phyloP scores from a whole-genome alignment of 2,113 vertebrate species.

The Pelusios castaneus region DNA sequence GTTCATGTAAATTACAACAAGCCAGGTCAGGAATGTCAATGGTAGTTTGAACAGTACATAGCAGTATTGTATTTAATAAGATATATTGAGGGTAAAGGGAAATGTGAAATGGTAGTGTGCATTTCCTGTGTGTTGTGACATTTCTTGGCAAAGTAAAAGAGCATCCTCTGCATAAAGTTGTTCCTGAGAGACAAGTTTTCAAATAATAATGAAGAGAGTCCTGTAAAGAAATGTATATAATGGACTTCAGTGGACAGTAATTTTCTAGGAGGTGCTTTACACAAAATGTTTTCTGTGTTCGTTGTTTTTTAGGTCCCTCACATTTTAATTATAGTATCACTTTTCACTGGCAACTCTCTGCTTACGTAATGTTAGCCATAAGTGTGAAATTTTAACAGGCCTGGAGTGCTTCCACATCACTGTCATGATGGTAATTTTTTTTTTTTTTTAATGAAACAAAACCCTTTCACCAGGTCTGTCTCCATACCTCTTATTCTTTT shows the following conservation, averaged over 20 bases:
- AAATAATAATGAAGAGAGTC: slow-evolving; percentile 4
- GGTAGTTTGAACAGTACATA: not conserved
- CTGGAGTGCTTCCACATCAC: not conserved
- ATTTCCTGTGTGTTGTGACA: slow-evolving; percentile 28
- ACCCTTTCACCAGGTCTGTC: not conserved
- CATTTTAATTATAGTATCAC: not conserved
- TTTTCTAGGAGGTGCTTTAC: not conserved
- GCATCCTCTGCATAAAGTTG: not conserved
- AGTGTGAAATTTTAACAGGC: not conserved
- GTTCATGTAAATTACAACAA: not conserved
- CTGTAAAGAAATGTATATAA: not conserved
- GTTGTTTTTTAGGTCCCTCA: not conserved
- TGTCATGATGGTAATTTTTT: not conserved
- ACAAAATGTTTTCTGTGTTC: not conserved
- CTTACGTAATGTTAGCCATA: not conserved
- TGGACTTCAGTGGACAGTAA: not conserved
- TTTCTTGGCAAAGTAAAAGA: slow-evolving; percentile 24
- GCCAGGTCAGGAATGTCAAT: not conserved
- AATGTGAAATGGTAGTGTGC: not conserved
- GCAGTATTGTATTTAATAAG: not conserved
- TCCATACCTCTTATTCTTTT: not conserved
- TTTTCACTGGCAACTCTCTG: not conserved
- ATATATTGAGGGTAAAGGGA: not conserved
- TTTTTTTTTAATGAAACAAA: slow-evolving; percentile 6
- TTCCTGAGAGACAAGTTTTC: not conserved